phyloP scores from a whole-genome alignment of 53 echinoderm and acorn worm species.

The Pentamera pediparva region DNA sequence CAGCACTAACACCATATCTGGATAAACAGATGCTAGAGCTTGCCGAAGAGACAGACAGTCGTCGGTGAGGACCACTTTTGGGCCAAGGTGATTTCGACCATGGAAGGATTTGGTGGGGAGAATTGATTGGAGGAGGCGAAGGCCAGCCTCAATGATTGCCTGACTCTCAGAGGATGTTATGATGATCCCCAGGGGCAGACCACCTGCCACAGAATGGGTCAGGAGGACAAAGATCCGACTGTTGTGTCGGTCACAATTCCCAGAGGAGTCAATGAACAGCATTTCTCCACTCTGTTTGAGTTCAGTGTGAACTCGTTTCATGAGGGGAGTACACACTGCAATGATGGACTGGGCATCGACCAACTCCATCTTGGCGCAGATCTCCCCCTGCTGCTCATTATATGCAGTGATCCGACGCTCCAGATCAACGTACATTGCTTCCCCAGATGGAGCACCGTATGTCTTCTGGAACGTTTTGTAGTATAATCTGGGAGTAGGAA shows the following conservation, averaged over 20 bases:
- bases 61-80: slow-evolving; percentile 31
- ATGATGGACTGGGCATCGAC: background rate
- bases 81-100: slow-evolving; percentile 17
- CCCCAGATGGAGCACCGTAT: background rate
- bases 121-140: background rate
- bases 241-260: background rate
- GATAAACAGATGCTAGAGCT: slow-evolving; percentile 1
- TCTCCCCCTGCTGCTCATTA: background rate
- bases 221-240: slow-evolving; percentile 19
- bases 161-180: slow-evolving; percentile 23
- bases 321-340: slow-evolving; percentile 30
- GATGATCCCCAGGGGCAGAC: slow-evolving; percentile 34
- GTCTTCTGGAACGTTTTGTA: background rate
- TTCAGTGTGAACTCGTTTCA: slow-evolving; percentile 29
- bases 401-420: background rate
- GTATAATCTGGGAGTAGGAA: background rate
- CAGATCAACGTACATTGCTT: background rate
- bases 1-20: too few relatives aligned
- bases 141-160: too few relatives aligned
- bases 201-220: slow-evolving; percentile 19
- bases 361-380: background rate
- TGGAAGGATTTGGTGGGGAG: background rate
- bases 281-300: slow-evolving; percentile 18
- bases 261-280: slow-evolving; percentile 37
- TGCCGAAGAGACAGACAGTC: slow-evolving; percentile 11